phyloP scores from a whole-genome alignment of 1,140 invertebrate species.

The Drosophila littoralis region DNA sequence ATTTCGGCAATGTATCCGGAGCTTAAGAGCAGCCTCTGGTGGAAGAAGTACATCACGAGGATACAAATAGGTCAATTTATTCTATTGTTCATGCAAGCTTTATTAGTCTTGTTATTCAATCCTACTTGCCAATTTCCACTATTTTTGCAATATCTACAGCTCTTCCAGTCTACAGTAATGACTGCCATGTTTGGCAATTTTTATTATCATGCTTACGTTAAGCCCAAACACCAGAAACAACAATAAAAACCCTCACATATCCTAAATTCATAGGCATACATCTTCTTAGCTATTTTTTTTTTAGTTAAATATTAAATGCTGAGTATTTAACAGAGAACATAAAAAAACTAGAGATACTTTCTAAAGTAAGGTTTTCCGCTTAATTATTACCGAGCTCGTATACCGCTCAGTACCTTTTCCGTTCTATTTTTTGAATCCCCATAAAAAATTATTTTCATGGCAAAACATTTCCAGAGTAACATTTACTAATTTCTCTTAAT shows the following conservation, averaged over 20 bases:
- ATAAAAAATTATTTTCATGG: no score
- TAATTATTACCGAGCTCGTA: no score
- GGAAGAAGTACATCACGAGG: conserved; percentile 93
- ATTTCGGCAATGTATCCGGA: conserved; percentile 87
- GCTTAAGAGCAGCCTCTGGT: conserved; percentile 89
- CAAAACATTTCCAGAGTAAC: no score
- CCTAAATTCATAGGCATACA: no score
- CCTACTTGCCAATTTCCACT: conserved; percentile 89
- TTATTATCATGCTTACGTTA: conserved; percentile 85
- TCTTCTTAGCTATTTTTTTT: no score
- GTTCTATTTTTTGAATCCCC: no score
- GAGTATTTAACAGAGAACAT: no score
- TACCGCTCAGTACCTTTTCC: no score
- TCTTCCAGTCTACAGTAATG: conserved; percentile 83
- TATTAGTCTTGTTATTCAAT: conserved; percentile 87
- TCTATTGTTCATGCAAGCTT: conserved; percentile 87
- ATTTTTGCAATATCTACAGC: conserved; percentile 86
- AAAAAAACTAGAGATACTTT: no score
- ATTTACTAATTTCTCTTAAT: no score
- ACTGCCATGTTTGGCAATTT: conserved; percentile 93
- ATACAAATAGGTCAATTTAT: conserved; percentile 92
- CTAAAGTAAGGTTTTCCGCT: no score
- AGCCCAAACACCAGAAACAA: conserved; percentile 19
- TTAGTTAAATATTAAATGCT: no score
- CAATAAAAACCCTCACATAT: background rate